These are phyloP conservation scores for Crypturellus undulatus DNA, from an alignment of 2,113 vertebrate species.

Conservation along the genomic window DNA sequence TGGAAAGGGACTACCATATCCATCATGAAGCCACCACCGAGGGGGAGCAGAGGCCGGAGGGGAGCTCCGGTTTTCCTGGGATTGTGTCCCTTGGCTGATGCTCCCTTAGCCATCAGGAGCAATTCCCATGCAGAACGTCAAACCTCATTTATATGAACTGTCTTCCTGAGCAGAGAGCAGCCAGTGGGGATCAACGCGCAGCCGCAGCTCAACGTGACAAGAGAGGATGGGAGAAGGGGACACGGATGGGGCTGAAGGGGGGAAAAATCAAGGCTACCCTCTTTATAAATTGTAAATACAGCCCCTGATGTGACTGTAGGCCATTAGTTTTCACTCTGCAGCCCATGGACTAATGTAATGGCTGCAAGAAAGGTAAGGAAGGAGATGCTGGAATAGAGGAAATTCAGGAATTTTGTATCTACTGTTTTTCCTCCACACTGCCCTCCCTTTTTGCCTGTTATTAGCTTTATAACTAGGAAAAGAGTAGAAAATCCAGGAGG, in stretches of 20 bases:
- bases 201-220: neutral
- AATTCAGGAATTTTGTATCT: neutral
- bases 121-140: neutral
- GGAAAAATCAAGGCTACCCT: neutral
- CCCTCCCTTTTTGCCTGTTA: neutral
- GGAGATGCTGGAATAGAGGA: neutral
- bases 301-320: neutral
- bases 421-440: rapidly evolving
- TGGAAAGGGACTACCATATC: neutral
- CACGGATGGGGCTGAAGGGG: rapidly evolving
- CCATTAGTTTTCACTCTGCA: neutral
- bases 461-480: neutral
- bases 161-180: neutral
- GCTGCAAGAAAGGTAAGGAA: neutral
- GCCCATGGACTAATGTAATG: neutral
- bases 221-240: neutral
- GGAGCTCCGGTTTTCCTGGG: neutral
- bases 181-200: rapidly evolving
- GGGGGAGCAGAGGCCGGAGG: rapidly evolving
- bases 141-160: neutral
- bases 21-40: neutral
- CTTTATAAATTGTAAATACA: neutral
- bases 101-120: neutral
- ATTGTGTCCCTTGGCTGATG: neutral
- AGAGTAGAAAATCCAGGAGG: neutral